Conservation (phyloP, 1,140 invertebrate genomes). For the Lepidurus packardi region DNA sequence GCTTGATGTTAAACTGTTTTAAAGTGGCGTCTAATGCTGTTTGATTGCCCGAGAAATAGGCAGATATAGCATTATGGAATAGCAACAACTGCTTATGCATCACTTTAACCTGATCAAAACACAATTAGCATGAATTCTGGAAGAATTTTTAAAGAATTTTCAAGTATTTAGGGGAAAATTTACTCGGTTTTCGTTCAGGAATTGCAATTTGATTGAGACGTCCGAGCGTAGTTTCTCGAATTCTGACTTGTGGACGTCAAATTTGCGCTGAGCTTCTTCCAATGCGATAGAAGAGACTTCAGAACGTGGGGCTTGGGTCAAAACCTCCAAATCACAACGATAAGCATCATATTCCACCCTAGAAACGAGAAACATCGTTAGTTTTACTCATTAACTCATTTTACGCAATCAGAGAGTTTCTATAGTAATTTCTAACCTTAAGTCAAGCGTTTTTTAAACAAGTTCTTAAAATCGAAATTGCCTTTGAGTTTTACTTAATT, state of each 20-base stretch:
- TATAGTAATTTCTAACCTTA: too few relatives aligned
- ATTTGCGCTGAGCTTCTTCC: constrained; percentile 74
- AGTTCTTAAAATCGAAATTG: too few relatives aligned
- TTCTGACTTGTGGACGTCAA: constrained; percentile 74
- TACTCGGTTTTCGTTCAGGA: constrained; percentile 94
- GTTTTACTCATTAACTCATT: constrained; percentile 23
- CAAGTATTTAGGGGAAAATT: background rate
- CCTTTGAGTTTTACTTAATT: too few relatives aligned
- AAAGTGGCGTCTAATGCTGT: constrained; percentile 86
- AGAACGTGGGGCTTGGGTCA: constrained; percentile 57
- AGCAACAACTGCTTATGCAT: constrained; percentile 95
- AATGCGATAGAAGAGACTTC: constrained; percentile 55
- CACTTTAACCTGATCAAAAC: constrained; percentile 74
- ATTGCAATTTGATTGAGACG: constrained; percentile 90
- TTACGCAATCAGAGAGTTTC: too few relatives aligned
- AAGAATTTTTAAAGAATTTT: background rate
- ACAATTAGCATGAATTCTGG: constrained; percentile 23
- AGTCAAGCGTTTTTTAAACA: too few relatives aligned
- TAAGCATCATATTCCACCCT: constrained; percentile 97
- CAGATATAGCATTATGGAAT: constrained; percentile 92
- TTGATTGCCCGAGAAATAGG: constrained; percentile 94
- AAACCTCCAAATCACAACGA: constrained; percentile 78
- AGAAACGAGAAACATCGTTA: constrained; percentile 37
- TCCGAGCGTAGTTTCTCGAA: constrained; percentile 88
- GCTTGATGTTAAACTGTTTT: constrained; percentile 91